phyloP scores from a whole-genome alignment of 2,888 invertebrate genomes.

The Branchellion lobata region DNA sequence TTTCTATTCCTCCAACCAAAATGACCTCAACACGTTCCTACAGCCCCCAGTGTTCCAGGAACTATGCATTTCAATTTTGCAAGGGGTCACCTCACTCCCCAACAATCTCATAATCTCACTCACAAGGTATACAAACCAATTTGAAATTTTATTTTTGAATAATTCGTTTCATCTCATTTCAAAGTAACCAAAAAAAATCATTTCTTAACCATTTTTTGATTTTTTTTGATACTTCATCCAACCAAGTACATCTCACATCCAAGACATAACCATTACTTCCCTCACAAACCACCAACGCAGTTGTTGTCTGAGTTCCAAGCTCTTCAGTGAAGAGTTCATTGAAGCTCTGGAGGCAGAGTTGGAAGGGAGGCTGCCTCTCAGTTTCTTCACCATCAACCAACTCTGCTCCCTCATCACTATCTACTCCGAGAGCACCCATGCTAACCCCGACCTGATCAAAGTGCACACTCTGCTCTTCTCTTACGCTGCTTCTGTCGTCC shows the following conservation, averaged over 20 bases:
- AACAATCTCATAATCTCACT: conserved; percentile 52
- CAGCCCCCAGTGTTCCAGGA: conserved; percentile 64
- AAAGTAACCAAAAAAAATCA: too few relatives aligned
- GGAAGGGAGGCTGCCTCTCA: conserved; percentile 68
- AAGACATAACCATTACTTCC: too few relatives aligned
- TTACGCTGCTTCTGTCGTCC: too few relatives aligned
- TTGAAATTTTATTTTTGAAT: neutral
- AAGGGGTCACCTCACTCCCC: conserved; percentile 51
- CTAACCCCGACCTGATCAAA: neutral
- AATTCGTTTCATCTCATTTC: neutral
- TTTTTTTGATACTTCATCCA: neutral
- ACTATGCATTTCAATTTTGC: conserved; percentile 64
- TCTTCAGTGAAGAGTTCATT: conserved; percentile 50
- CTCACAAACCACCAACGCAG: too few relatives aligned
- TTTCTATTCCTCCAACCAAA: conserved; percentile 55
- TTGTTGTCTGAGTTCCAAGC: conserved; percentile 52
- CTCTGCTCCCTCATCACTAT: conserved; percentile 68
- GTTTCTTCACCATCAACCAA: conserved; percentile 67
- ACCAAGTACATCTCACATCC: too few relatives aligned
- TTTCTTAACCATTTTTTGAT: neutral
- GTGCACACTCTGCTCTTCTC: too few relatives aligned
- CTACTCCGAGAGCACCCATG: conserved; percentile 62
- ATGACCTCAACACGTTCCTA: conserved; percentile 60
- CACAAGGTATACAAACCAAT: too few relatives aligned
- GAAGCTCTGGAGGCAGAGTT: conserved; percentile 69